A percentile compares a stretch with the other conserved stretches of the same genome.
phyloP scores from a whole-genome alignment of 2,888 invertebrate genomes.

The Arrhopalites spinosus region DNA sequence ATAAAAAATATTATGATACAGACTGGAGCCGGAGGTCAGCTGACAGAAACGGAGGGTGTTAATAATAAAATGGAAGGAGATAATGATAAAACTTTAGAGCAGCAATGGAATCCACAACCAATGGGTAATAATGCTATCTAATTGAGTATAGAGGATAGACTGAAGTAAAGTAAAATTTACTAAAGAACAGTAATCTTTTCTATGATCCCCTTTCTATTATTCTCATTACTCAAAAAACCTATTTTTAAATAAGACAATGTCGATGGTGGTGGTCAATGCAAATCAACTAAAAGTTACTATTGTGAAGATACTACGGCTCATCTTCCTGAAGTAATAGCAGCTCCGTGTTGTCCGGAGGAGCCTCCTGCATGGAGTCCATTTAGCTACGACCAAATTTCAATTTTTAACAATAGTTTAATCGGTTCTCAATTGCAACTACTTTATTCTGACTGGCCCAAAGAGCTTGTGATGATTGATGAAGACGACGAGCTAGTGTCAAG shows the following conservation, averaged over 20 bases:
- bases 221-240: neutral
- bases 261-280: too few relatives aligned
- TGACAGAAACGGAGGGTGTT: neutral
- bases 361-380: slow-evolving; percentile 22
- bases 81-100: too few relatives aligned
- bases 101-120: neutral
- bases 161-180: too few relatives aligned
- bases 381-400: slow-evolving; percentile 6
- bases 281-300: too few relatives aligned
- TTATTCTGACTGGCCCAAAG: slow-evolving; percentile 25
- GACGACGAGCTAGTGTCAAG: neutral
- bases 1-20: neutral
- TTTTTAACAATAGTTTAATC: slow-evolving; percentile 11
- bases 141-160: too few relatives aligned
- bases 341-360: neutral
- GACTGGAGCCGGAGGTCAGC: slow-evolving; percentile 4
- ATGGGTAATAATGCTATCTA: neutral
- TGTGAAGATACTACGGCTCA: neutral
- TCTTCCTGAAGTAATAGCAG: neutral
- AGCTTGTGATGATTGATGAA: slow-evolving; percentile 8
- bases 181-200: too few relatives aligned
- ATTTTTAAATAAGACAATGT: too few relatives aligned
- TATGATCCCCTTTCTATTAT: too few relatives aligned
- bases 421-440: slow-evolving; percentile 8
- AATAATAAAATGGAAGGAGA: too few relatives aligned